These are phyloP conservation scores for Caenorhabditis doughertyi DNA, from an alignment of 2,888 invertebrate genomes.

Conservation along the genomic window DNA sequence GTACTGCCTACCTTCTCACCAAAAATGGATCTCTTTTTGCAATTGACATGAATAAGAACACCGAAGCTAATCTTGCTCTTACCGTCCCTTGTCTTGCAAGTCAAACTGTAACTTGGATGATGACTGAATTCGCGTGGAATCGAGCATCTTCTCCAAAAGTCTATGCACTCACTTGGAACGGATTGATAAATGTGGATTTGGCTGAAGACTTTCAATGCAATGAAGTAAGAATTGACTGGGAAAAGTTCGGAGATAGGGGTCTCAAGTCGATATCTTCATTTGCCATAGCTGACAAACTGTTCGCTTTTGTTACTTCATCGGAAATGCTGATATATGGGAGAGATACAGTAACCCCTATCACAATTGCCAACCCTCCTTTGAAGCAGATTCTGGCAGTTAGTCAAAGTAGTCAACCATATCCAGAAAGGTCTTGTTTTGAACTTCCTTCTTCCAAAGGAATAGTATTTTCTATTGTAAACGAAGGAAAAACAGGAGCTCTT, in stretches of 20 bases:
- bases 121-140: slow-evolving; percentile 81
- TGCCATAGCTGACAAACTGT: slow-evolving; percentile 81
- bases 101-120: slow-evolving; percentile 80
- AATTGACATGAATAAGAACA: slow-evolving; percentile 75
- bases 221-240: slow-evolving; percentile 80
- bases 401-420: slow-evolving; percentile 82
- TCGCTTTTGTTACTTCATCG: slow-evolving; percentile 80
- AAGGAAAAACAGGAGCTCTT: slow-evolving; percentile 79
- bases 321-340: slow-evolving; percentile 80
- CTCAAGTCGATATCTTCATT: slow-evolving; percentile 80
- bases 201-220: slow-evolving; percentile 75
- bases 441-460: slow-evolving; percentile 78
- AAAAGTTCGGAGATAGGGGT: slow-evolving; percentile 80
- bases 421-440: slow-evolving; percentile 80
- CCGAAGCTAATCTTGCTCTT: slow-evolving; percentile 79
- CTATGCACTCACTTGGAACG: slow-evolving; percentile 82
- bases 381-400: slow-evolving; percentile 81
- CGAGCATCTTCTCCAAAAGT: slow-evolving; percentile 79
- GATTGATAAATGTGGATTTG: slow-evolving; percentile 69
- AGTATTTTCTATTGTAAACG: slow-evolving; percentile 79
- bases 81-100: slow-evolving; percentile 76
- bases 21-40: slow-evolving; percentile 81
- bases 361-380: slow-evolving; percentile 79
- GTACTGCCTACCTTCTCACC: slow-evolving; percentile 80
- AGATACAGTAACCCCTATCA: slow-evolving; percentile 73